Evolutionary conservation across 2,888 invertebrate genomes (phyloP), one percentile per base, ranked within the genome.

Genomic region (Linnaemya vulpina): DNA sequence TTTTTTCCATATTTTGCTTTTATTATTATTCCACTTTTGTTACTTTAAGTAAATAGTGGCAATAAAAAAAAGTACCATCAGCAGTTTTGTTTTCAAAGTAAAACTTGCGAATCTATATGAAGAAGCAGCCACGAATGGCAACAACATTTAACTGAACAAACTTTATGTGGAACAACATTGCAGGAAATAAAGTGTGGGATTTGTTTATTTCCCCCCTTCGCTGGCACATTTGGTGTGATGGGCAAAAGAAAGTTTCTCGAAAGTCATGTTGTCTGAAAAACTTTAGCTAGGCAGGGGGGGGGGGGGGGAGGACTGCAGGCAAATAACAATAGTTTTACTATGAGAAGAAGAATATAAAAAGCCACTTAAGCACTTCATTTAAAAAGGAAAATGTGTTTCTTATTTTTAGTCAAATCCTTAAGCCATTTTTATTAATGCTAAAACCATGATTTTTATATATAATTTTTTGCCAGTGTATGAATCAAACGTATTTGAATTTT

Each of bases 51-150:
- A 38, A 71, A 58, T 65, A 75, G 38, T 70, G 70, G 51, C 62
- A 75, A 71, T 78, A 81, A 85, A 78, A 30, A n/a, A 82, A 74
- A 78, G 74, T 78, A 82, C 71, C 71, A 82, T 85, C 84, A 85
- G 84, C 78, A 84, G 67, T 76, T 80, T 80, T 80, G 46, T 75
- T 70, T 70, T 38, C 38, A 5, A 9, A 25, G 38, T 60, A 60
- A 73, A 51, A 46, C 15, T 22, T 15, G 11, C 4, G n/a, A 65
- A 65, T 25, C 22, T 15, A 35, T 17, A 71, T 35, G 1, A 51
- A 38, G 15, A 46, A 51, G 38, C 25, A 73, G 73, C 20, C 43
- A 38, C 17, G 9, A 38, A 11, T 60, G 1, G 58, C 55, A 65
- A 73, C 49, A 49, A 73, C 58, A 15, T 43, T 60, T 13, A 10